Evolutionary conservation across 2,797 vertebrate species (phyloP).

Genomic region (Macropodus opercularis): DNA sequence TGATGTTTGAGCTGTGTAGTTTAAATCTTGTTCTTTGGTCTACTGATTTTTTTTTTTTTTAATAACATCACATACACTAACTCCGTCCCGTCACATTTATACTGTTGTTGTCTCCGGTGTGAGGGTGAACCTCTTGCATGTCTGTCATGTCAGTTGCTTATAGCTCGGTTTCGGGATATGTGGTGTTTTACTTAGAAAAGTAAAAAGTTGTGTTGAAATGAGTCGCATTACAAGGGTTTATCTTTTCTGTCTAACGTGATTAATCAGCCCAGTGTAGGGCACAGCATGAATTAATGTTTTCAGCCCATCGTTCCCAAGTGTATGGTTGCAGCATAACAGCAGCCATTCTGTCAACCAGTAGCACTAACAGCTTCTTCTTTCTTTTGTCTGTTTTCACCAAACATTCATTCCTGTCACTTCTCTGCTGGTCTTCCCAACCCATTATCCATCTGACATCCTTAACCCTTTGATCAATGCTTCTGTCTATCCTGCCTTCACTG

Average conservation of each 20-base stretch:
- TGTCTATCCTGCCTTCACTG: conserved; percentile 19
- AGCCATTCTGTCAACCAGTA: conserved; percentile 16
- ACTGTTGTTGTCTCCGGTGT: background rate
- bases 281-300: background rate
- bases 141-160: background rate
- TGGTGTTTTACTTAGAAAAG: too few relatives aligned
- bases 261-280: background rate
- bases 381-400: conserved; percentile 43
- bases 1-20: too few relatives aligned
- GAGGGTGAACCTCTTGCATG: conserved; percentile 4
- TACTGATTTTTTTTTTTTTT: too few relatives aligned
- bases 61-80: background rate
- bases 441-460: conserved; percentile 27
- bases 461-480: conserved; percentile 15
- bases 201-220: background rate
- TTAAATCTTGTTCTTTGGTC: too few relatives aligned
- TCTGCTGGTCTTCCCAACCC: conserved; percentile 8
- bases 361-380: conserved; percentile 60
- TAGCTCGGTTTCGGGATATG: conserved; percentile 1
- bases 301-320: background rate
- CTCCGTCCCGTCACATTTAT: too few relatives aligned
- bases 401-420: conserved; percentile 30
- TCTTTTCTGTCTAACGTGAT: conserved; percentile 6
- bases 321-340: conserved; percentile 22
- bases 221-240: background rate